Evolutionary conservation across 1,140 invertebrate species (phyloP), one percentile per base, ranked within the genome.

Genomic region (Cyclina sinensis): DNA sequence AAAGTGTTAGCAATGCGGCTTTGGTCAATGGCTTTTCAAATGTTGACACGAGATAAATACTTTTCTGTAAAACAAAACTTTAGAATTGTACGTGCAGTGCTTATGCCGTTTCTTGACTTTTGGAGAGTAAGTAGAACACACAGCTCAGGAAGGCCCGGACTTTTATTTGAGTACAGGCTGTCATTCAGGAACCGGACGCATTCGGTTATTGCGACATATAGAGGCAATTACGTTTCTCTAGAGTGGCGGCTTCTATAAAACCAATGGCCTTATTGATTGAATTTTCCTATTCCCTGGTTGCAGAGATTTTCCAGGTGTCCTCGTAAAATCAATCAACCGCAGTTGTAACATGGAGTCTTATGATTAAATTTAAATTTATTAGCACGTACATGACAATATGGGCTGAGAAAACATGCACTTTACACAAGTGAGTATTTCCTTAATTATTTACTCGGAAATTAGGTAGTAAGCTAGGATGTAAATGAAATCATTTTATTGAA

Each of bases 331-430:
- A 62, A 62, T 62, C 57, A 62, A n/a, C 57, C 57, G n/a, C 24
- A 7, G 18, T n/a, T 62, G 57, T 62, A 27, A 62, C 57, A 62
- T 62, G 57, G 24, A 21, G 24, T 62, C 24, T 62, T 62, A 62
- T 62, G 57, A 62, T 62, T 62, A 62, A 62, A 62, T 62, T 62
- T 62, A 24, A 62, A 62, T 62, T 62, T 27, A 62, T 62, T 27
- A 14, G 57, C 7, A 62, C 57, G 57, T 62, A 27, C n/a, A 62
- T 62, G 18, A 62, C 57, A 27, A 7, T 62, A 27, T 62, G 57
- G n/a, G 57, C 4, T 11, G 24, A 9, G 57, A 62, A 14, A 62
- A 27, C 57, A 62, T 62, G n/a, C n/a, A 27, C 57, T 27, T 27
- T 62, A 24, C 57, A 62, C 24, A 1, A 7, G 57, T 27, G 57